A percentile compares a stretch with the other conserved stretches of the same genome.
Evolutionary conservation across 2,797 vertebrate species (phyloP).

Genomic region (Tangara arthus): DNA sequence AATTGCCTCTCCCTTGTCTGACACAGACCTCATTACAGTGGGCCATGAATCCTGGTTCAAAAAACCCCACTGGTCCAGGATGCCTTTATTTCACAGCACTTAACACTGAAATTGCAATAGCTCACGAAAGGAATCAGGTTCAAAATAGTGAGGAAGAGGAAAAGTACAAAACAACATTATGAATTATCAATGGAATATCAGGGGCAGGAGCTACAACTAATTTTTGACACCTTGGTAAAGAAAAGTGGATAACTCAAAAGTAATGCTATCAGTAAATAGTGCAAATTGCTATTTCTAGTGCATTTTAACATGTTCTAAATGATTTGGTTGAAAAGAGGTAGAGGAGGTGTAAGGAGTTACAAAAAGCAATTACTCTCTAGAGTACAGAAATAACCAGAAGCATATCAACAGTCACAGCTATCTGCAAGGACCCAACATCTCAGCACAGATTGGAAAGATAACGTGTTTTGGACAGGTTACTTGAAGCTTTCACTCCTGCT

Average conservation of each 20-base stretch:
- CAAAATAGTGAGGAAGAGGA: neutral
- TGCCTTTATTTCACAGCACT: neutral
- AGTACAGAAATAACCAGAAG: neutral
- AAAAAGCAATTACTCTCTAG: neutral
- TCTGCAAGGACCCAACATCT: neutral
- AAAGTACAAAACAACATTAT: neutral
- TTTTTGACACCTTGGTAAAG: neutral
- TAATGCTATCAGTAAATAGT: neutral
- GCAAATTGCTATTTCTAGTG: neutral
- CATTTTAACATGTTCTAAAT: neutral
- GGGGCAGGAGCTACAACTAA: neutral
- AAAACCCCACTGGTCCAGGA: neutral
- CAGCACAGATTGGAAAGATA: fast-evolving
- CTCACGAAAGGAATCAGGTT: neutral
- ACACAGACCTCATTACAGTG: neutral
- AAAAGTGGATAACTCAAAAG: neutral
- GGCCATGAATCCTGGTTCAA: neutral
- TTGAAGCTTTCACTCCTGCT: neutral
- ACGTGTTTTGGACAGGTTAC: neutral
- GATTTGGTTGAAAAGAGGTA: neutral
- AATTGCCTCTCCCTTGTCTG: neutral
- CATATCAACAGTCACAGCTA: neutral
- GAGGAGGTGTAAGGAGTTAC: neutral
- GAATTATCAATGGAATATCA: neutral
- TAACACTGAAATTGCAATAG: neutral